A percentile compares a stretch with the other conserved stretches of the same genome.
These are phyloP conservation scores for Hemibagrus wyckioides DNA, from an alignment of 2,113 vertebrate species.

Conservation along the genomic window DNA sequence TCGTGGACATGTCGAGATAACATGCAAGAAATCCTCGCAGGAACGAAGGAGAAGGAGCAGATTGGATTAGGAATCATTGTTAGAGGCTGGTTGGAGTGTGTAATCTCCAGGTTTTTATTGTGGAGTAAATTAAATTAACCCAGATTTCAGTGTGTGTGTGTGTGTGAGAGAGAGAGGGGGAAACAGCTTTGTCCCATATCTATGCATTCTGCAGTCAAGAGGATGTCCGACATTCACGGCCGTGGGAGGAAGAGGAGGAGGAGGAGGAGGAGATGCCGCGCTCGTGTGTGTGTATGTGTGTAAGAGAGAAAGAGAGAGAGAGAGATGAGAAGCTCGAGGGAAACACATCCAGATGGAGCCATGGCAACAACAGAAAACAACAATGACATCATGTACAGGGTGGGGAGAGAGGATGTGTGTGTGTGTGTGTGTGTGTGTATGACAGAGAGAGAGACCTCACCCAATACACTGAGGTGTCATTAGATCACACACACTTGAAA, in stretches of 20 bases:
- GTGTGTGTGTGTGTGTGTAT: not conserved
- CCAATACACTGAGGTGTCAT: conserved; percentile 59
- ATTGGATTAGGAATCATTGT: conserved; percentile 39
- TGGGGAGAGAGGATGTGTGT: conserved; percentile 26
- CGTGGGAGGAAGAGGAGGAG: not conserved
- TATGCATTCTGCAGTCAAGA: not conserved
- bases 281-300: conserved; percentile 15
- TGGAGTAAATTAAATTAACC: conserved; percentile 51
- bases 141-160: conserved; percentile 8
- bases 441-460: conserved; percentile 19
- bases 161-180: not conserved
- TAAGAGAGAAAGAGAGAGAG: not conserved
- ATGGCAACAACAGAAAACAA: conserved; percentile 56
- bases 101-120: conserved; percentile 47
- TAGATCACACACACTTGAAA: conserved; percentile 59
- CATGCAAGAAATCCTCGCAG: not conserved
- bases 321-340: conserved; percentile 48
- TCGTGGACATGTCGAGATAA: conserved; percentile 17
- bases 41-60: conserved; percentile 12
- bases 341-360: conserved; percentile 43
- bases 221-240: not conserved
- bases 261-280: not conserved
- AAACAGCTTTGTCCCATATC: conserved; percentile 12
- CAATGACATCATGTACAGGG: conserved; percentile 57
- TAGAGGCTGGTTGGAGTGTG: conserved; percentile 21